Conservation (phyloP, 2,797 vertebrate genomes). For the Arnoldichthys spilopterus region DNA sequence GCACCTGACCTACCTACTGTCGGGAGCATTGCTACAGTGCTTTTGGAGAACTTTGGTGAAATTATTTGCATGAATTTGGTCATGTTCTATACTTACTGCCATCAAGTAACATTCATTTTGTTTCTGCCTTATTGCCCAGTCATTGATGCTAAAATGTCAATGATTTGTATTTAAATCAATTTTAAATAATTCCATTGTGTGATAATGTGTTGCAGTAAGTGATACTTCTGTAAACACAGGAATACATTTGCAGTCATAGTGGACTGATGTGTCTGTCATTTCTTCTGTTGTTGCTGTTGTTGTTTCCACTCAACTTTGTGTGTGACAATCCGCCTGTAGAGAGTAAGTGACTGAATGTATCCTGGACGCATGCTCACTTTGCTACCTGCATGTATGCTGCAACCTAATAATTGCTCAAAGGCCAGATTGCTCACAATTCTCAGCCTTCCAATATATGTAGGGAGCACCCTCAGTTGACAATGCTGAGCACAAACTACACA, state of each 20-base stretch:
- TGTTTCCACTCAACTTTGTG: slow-evolving; percentile 24
- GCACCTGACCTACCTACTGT: not conserved
- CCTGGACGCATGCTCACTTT: not conserved
- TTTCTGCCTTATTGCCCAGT: not conserved
- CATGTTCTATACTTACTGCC: slow-evolving; percentile 16
- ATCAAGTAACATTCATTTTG: not conserved
- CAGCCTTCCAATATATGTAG: slow-evolving; percentile 5
- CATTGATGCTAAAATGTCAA: not conserved
- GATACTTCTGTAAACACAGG: slow-evolving; percentile 22
- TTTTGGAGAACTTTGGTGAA: not conserved
- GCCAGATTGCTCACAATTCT: slow-evolving; percentile 9
- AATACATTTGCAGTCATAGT: not conserved
- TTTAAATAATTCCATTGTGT: not conserved
- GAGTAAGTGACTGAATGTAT: slow-evolving; percentile 39
- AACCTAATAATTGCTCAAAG: slow-evolving; percentile 18
- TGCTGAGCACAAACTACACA: not conserved
- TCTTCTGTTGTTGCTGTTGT: slow-evolving; percentile 5
- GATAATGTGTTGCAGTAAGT: slow-evolving; percentile 23
- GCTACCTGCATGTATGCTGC: not conserved
- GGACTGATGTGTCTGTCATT: not conserved
- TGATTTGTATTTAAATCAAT: not conserved
- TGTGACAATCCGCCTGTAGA: slow-evolving; percentile 34
- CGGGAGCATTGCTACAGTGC: not conserved
- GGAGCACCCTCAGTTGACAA: not conserved
- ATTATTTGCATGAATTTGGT: slow-evolving; percentile 25